Conservation (phyloP, 2,113 vertebrate species). For the Gallinago undulata region DNA sequence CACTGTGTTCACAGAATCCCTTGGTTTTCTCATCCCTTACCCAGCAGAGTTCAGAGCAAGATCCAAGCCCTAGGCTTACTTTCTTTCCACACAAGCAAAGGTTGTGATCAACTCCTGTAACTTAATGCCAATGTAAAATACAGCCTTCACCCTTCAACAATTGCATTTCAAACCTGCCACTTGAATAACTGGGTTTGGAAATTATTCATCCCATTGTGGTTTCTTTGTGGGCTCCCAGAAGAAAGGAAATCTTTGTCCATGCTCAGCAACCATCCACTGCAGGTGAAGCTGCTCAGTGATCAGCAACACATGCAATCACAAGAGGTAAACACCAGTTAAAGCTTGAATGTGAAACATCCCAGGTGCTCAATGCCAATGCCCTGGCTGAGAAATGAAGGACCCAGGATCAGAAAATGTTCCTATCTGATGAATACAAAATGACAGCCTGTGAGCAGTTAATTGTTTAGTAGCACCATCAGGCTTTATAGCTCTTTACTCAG, state of each 20-base stretch:
- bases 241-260: not conserved
- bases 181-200: not conserved
- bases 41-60: not conserved
- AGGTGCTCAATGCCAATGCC: not conserved
- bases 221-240: not conserved
- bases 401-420: not conserved
- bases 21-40: not conserved
- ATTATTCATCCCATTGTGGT: not conserved
- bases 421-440: not conserved
- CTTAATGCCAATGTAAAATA: not conserved
- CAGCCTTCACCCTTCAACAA: not conserved
- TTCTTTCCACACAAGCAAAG: not conserved
- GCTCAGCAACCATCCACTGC: not conserved
- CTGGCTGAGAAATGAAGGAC: not conserved
- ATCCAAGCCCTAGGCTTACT: not conserved
- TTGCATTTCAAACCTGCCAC: not conserved
- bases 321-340: not conserved
- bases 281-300: not conserved
- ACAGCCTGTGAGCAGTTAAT: not conserved
- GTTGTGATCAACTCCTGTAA: not conserved
- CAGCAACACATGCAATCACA: not conserved
- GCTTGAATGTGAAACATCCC: not conserved
- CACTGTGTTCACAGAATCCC: not conserved
- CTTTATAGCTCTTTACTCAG: not conserved
- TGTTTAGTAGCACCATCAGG: not conserved